These are phyloP conservation scores for Lynx canadensis DNA, from an alignment of 2,113 vertebrate species.

Conservation along the genomic window DNA sequence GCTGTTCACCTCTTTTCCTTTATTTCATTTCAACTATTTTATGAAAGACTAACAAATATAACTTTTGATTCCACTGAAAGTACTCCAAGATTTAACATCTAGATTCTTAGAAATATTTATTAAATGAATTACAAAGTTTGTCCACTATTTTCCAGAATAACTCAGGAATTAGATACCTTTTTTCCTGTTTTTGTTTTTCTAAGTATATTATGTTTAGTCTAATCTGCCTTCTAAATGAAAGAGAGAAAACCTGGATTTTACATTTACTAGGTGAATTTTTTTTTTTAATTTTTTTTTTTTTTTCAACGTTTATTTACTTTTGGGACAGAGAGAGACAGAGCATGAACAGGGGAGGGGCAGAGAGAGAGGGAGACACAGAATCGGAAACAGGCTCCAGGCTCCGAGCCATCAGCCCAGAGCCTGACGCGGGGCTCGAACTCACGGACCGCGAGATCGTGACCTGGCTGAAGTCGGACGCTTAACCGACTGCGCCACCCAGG, in stretches of 20 bases:
- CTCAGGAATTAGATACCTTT: background rate
- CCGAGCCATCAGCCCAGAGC: too few relatives aligned
- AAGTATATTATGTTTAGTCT: background rate
- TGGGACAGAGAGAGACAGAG: too few relatives aligned
- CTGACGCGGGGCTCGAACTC: too few relatives aligned
- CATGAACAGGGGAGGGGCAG: too few relatives aligned
- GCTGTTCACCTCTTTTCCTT: constrained; percentile 51
- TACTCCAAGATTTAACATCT: background rate
- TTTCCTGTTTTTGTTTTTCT: background rate
- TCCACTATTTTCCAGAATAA: constrained; percentile 18
- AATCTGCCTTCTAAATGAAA: constrained; percentile 34
- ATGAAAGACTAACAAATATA: constrained; percentile 20
- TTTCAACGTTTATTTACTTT: too few relatives aligned
- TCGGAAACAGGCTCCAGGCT: too few relatives aligned
- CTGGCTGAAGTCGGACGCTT: too few relatives aligned
- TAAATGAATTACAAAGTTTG: constrained; percentile 48
- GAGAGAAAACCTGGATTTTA: constrained; percentile 43
- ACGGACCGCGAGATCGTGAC: too few relatives aligned
- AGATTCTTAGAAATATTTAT: constrained; percentile 37
- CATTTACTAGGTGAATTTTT: constrained; percentile 25
- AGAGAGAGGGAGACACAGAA: too few relatives aligned
- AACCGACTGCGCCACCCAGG: too few relatives aligned
- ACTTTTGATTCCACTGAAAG: constrained; percentile 10
- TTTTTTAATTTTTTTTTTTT: too few relatives aligned
- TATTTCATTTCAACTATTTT: constrained; percentile 43